These are phyloP conservation scores for Gryllus bimaculatus DNA, from an alignment of 1,140 invertebrate species.

Conservation along the genomic window DNA sequence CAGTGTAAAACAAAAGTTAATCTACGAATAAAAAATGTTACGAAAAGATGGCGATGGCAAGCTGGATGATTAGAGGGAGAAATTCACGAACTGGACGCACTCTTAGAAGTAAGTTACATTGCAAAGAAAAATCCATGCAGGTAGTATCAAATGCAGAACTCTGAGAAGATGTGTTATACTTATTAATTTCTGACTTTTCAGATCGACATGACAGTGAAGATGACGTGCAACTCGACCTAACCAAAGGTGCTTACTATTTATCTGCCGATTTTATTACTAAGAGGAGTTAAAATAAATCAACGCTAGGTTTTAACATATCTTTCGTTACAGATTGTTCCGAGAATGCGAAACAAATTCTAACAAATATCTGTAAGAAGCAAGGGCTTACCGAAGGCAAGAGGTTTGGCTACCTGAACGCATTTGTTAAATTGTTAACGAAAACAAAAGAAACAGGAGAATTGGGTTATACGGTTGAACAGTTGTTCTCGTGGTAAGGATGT, in stretches of 20 bases:
- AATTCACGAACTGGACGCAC: constrained; percentile 18
- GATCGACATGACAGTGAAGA: constrained; percentile 22
- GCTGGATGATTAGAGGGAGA: constrained; percentile 21
- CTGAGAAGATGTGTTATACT: not conserved
- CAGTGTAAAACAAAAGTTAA: constrained; percentile 6
- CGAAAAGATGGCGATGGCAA: constrained; percentile 20
- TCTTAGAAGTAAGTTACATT: constrained; percentile 19
- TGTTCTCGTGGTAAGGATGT: constrained; percentile 36
- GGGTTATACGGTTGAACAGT: constrained; percentile 32
- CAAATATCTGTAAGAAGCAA: constrained; percentile 29
- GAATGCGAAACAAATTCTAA: constrained; percentile 18
- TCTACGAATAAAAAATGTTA: constrained; percentile 8
- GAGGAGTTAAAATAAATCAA: not conserved
- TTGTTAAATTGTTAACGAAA: constrained; percentile 39
- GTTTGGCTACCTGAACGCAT: constrained; percentile 40
- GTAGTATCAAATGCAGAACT: too few relatives aligned
- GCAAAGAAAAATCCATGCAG: too few relatives aligned
- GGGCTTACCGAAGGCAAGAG: constrained; percentile 35
- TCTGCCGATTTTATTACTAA: not conserved
- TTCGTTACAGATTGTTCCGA: constrained; percentile 16
- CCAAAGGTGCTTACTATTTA: constrained; percentile 14
- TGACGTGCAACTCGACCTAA: constrained; percentile 21
- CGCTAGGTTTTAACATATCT: not conserved
- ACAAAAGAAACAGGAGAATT: constrained; percentile 27
- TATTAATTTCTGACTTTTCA: constrained; percentile 8